A percentile compares a stretch with the other conserved stretches of the same genome.
Evolutionary conservation across 2,888 invertebrate genomes (phyloP).

Genomic region (Tineola bisselliella): DNA sequence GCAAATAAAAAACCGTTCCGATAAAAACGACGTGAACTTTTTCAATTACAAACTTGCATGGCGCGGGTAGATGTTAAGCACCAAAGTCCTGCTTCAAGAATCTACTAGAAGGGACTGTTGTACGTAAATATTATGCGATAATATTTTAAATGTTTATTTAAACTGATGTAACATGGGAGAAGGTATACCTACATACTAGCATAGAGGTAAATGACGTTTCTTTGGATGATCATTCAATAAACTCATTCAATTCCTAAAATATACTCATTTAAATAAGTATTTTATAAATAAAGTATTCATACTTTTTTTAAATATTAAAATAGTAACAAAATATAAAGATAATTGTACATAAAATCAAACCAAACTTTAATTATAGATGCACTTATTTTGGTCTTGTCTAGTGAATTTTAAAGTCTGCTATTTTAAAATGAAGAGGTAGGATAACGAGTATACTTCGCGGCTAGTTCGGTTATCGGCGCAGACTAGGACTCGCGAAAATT

Average conservation of each 20-base stretch:
- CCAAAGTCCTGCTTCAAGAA: constrained; percentile 16
- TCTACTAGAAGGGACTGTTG: constrained; percentile 15
- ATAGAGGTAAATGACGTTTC: too few species aligned
- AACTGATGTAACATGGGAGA: too few species aligned
- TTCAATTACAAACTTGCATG: constrained; percentile 65
- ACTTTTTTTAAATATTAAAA: too few species aligned
- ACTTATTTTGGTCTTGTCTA: constrained; percentile 6
- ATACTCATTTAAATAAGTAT: too few species aligned
- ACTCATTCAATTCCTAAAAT: too few species aligned
- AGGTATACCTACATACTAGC: too few species aligned
- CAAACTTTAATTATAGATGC: neutral
- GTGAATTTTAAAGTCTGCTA: constrained; percentile 2
- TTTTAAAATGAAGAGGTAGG: constrained; percentile 18
- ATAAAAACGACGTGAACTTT: constrained; percentile 51
- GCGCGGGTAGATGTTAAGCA: constrained; percentile 41
- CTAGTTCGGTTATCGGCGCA: constrained; percentile 36
- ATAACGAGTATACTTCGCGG: constrained; percentile 19
- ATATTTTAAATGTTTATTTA: too few species aligned
- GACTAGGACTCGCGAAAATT: constrained; percentile 48
- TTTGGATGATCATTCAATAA: too few species aligned
- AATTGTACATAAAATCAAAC: neutral
- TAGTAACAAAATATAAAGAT: neutral
- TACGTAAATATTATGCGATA: too few species aligned
- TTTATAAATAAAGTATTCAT: too few species aligned
- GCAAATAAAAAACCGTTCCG: constrained; percentile 36